Conservation (phyloP, 1,140 invertebrate species). For the Muscidifurax raptorellus region DNA sequence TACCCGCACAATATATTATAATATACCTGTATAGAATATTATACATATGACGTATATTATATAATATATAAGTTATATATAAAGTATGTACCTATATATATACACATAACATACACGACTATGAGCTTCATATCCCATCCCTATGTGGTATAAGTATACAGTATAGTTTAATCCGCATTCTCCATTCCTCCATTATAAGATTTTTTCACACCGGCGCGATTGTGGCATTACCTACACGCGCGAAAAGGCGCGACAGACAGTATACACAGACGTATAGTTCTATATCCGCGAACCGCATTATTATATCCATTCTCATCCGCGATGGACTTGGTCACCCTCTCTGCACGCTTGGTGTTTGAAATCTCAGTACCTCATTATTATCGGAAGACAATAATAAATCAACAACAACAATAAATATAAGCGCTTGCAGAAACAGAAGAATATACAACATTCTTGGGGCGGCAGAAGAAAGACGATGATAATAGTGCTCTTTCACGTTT, state of each 20-base stretch:
- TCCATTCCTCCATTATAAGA: too few species aligned
- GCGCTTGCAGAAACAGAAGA: not conserved
- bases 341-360: not conserved
- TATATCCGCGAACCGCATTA: not conserved
- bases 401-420: not conserved
- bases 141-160: too few species aligned
- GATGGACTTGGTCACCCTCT: not conserved
- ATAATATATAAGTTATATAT: too few species aligned
- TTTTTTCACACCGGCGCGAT: not conserved
- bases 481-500: slow-evolving; percentile 62
- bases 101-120: too few species aligned
- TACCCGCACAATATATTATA: too few species aligned
- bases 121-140: too few species aligned
- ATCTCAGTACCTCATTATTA: not conserved
- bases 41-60: too few species aligned
- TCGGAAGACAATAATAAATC: not conserved
- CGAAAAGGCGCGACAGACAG: not conserved
- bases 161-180: too few species aligned
- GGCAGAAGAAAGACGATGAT: slow-evolving; percentile 57
- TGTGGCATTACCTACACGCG: not conserved
- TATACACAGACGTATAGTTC: not conserved
- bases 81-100: too few species aligned
- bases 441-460: not conserved
- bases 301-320: too few species aligned
- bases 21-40: too few species aligned